These are phyloP conservation scores for Loxodonta africana DNA, from an alignment of 2,113 vertebrate species.

Conservation along the genomic window DNA sequence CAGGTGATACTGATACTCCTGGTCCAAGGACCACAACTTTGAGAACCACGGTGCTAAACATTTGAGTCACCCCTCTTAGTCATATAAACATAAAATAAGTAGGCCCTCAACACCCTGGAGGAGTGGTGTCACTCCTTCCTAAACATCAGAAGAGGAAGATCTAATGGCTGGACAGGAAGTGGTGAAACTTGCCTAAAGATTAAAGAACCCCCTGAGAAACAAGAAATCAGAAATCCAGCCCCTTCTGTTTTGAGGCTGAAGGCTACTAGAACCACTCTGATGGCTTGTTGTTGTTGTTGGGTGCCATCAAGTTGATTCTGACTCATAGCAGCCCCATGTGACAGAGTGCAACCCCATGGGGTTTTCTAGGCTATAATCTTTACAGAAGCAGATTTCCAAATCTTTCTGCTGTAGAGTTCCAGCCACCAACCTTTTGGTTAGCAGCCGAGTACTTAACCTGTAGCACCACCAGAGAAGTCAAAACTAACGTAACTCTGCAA, in stretches of 20 bases:
- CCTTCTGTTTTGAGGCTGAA: not conserved
- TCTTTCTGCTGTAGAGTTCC: not conserved
- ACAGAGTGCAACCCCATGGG: not conserved
- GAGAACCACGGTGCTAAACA: conserved; percentile 53
- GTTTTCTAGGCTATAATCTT: not conserved
- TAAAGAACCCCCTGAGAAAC: conserved; percentile 31
- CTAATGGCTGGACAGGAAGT: not conserved
- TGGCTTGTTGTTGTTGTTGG: not conserved
- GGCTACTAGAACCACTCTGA: not conserved
- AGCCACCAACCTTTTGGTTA: not conserved
- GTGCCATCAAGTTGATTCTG: not conserved
- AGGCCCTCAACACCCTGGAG: not conserved
- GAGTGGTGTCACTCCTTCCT: not conserved
- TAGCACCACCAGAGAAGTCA: not conserved
- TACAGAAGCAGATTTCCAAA: not conserved
- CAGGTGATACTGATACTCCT: conserved; percentile 56
- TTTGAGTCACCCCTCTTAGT: conserved; percentile 66
- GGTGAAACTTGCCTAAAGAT: not conserved
- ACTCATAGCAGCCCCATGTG: not conserved
- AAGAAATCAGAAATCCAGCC: conserved; percentile 27
- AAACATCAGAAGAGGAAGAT: not conserved
- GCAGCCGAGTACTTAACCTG: not conserved
- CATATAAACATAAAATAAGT: conserved; percentile 23
- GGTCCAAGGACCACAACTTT: not conserved
- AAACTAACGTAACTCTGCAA: not conserved